Base-by-base conservation (phyloP, 2,797 vertebrate genomes). In the Myotis findleyi region DNA sequence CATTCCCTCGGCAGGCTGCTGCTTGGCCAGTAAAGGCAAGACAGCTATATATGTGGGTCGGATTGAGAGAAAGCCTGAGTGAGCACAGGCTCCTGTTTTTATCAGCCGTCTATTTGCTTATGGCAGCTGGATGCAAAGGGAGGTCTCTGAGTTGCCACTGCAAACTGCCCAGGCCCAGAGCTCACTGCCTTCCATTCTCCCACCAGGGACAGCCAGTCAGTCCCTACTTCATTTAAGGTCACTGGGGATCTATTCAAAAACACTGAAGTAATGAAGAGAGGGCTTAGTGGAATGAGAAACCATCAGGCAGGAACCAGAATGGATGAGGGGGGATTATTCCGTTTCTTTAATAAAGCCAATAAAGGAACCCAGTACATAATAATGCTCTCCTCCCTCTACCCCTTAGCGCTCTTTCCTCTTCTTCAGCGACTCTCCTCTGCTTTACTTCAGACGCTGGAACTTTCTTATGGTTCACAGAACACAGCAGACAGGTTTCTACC, bases 161-260 rank as follows among this genome's bases (percentile, higher is more conserved):
- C 44, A 80, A 49, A 62, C 30, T 8, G 8, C 10, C 4, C 18
- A 66, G 53, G 4, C 41, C 16, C 73, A 44, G 47, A 38, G n/a
- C 13, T 36, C 41, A 85, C 55, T 14, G 13, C 47, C 41, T 55
- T 25, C 25, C 0, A 2, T 57, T 41, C 25, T 76, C 17, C 57
- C 9, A 7, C 27, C 30, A 2, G n/a, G n/a, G 53, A n/a, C 3
- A 38, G 71, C 23, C 8, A 5, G 36, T 59, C 25, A n/a, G 69
- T 44, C 77, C 47, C 38, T 87, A 11, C 49, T 93, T 94, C 57
- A 68, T 80, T 83, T 76, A 76, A 87, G 41, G 71, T 36, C 66
- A 23, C 27, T 21, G 0, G 11, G 36, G 44, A 91, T 62, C 38
- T 68, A 18, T 5, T 30, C 30, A 14, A 25, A 17, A 49, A 85